Evolutionary conservation across 2,888 invertebrate genomes (phyloP).

Genomic region (Dysmachus trigonus): DNA sequence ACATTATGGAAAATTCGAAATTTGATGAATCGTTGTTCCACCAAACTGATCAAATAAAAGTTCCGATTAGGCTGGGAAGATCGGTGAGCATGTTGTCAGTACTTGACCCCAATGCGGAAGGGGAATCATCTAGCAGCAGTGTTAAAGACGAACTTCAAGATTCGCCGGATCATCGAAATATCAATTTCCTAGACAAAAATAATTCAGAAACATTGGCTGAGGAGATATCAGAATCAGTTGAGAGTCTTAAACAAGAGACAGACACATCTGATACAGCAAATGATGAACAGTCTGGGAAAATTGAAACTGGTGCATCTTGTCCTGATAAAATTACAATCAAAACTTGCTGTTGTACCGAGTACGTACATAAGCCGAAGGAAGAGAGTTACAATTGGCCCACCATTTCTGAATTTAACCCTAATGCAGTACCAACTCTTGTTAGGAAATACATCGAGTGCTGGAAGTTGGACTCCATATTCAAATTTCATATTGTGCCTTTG

Average conservation of each 20-base stretch:
- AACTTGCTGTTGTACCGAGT: neutral
- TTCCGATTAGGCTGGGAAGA: neutral
- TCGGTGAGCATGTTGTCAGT: neutral
- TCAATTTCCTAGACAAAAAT: too few relatives aligned
- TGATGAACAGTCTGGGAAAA: too few relatives aligned
- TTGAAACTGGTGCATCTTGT: neutral
- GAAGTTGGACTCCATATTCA: slow-evolving; percentile 54
- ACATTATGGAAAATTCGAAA: too few relatives aligned
- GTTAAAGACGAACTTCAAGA: too few relatives aligned
- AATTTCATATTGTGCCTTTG: slow-evolving; percentile 53
- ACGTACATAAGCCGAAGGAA: neutral
- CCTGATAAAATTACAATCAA: neutral
- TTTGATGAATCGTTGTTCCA: too few relatives aligned
- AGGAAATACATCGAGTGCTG: slow-evolving; percentile 53
- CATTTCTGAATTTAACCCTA: slow-evolving; percentile 53
- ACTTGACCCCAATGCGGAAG: neutral
- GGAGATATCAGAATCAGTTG: neutral
- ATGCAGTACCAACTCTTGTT: slow-evolving; percentile 52
- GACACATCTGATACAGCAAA: too few relatives aligned
- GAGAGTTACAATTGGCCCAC: slow-evolving; percentile 50
- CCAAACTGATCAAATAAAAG: too few relatives aligned
- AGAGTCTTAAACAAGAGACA: too few relatives aligned
- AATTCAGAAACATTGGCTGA: too few relatives aligned
- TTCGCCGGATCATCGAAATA: too few relatives aligned
- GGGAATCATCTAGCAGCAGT: too few relatives aligned